Conservation (phyloP, 1,140 invertebrate genomes). For the Aplysia californica region DNA sequence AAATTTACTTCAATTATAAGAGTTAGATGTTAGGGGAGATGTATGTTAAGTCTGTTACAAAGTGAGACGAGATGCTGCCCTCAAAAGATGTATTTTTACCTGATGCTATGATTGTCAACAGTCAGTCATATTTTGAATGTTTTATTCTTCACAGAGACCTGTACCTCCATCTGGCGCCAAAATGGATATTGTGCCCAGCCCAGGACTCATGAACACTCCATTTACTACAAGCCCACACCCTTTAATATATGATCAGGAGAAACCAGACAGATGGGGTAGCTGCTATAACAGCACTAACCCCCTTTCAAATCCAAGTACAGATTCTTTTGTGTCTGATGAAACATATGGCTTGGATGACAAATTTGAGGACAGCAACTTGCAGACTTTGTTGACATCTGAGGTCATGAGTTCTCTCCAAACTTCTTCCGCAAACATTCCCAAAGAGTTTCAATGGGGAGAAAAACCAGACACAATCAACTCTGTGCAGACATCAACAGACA, state of each 20-base stretch:
- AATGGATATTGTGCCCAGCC: slow-evolving; percentile 21
- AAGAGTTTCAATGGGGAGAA: background rate
- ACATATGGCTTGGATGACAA: slow-evolving; percentile 9
- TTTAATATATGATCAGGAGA: slow-evolving; percentile 21
- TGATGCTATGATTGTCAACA: too few relatives aligned
- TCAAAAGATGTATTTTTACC: too few relatives aligned
- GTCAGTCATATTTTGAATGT: too few relatives aligned
- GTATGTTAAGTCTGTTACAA: too few relatives aligned
- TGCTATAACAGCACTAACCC: background rate
- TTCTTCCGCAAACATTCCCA: background rate
- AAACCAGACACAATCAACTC: background rate
- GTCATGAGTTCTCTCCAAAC: background rate
- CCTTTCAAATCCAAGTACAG: background rate
- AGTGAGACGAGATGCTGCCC: too few relatives aligned
- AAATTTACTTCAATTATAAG: too few relatives aligned
- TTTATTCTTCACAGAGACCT: too few relatives aligned
- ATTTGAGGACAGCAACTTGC: background rate
- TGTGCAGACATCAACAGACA: background rate
- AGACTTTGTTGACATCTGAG: background rate
- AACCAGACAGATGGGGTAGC: background rate
- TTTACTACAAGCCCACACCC: background rate
- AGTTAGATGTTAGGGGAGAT: too few relatives aligned
- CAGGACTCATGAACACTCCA: background rate
- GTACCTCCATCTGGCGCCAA: too few relatives aligned
- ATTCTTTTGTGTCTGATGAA: background rate